Evolutionary conservation across 2,113 vertebrate species (phyloP).

Genomic region (Dendropsophus ebraccatus): DNA sequence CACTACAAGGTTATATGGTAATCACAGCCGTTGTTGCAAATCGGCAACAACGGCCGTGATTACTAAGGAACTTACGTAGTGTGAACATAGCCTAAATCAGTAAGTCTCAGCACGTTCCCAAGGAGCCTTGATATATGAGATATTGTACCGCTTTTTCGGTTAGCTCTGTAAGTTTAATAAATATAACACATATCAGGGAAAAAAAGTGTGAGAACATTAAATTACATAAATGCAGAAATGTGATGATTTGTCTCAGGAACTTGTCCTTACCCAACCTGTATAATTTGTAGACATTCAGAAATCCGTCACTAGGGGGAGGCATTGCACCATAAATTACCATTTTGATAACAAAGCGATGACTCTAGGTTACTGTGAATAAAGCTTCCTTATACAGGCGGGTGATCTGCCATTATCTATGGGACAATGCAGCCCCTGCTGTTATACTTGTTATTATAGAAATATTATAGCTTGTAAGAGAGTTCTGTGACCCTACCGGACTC

Average conservation of each 20-base stretch:
- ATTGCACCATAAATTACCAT: neutral
- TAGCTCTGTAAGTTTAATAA: neutral
- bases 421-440: neutral
- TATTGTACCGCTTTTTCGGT: neutral
- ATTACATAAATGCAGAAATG: neutral
- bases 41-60: no score
- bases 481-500: neutral
- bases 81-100: no score
- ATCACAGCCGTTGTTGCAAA: no score
- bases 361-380: neutral
- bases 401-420: neutral
- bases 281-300: neutral
- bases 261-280: neutral
- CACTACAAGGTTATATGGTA: no score
- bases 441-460: neutral
- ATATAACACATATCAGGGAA: neutral
- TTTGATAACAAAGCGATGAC: no score
- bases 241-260: neutral
- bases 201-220: neutral
- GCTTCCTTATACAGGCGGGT: neutral
- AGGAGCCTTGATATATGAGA: no score
- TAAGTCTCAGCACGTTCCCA: no score
- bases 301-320: constrained; percentile 1
- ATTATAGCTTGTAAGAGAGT: neutral
- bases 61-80: no score